Conservation (phyloP, 2,888 invertebrate species). For the Athalia circularis region DNA sequence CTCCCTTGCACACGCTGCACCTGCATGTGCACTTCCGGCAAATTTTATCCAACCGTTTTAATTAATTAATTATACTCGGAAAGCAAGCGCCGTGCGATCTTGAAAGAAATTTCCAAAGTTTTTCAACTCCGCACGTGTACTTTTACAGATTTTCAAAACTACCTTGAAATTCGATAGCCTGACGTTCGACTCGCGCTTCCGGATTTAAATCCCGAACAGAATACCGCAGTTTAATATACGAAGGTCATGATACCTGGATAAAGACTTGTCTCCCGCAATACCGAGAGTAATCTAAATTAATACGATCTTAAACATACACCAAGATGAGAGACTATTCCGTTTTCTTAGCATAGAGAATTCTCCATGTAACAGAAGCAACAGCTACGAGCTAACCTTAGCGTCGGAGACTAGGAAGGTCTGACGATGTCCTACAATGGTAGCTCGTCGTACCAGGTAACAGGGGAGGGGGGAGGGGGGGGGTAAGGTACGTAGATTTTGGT, state of each 20-base stretch:
- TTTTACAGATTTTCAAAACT: too few species aligned
- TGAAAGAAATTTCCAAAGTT: too few species aligned
- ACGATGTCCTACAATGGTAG: constrained; percentile 61
- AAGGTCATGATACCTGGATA: not conserved
- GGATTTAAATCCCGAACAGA: too few species aligned
- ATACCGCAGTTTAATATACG: too few species aligned
- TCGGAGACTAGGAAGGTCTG: constrained; percentile 51
- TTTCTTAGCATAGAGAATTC: too few species aligned
- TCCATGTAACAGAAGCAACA: not conserved
- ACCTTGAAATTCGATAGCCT: too few species aligned
- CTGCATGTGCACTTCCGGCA: too few species aligned
- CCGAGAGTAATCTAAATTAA: constrained; percentile 39
- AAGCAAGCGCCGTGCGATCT: too few species aligned
- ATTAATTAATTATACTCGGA: too few species aligned
- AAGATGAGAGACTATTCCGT: not conserved
- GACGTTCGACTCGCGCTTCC: not conserved
- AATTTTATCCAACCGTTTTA: too few species aligned
- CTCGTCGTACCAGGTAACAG: constrained; percentile 6
- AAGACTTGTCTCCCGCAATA: constrained; percentile 20
- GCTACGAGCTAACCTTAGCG: not conserved
- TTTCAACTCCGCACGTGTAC: too few species aligned
- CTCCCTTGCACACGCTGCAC: too few species aligned
- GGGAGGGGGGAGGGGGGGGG: not conserved
- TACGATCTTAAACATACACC: constrained; percentile 42
- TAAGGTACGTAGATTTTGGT: constrained; percentile 19